Percentiles rank a stretch among this genome's conserved stretches.
Evolutionary conservation across 2,113 vertebrate genomes (phyloP).

Genomic region (Zeus faber): DNA sequence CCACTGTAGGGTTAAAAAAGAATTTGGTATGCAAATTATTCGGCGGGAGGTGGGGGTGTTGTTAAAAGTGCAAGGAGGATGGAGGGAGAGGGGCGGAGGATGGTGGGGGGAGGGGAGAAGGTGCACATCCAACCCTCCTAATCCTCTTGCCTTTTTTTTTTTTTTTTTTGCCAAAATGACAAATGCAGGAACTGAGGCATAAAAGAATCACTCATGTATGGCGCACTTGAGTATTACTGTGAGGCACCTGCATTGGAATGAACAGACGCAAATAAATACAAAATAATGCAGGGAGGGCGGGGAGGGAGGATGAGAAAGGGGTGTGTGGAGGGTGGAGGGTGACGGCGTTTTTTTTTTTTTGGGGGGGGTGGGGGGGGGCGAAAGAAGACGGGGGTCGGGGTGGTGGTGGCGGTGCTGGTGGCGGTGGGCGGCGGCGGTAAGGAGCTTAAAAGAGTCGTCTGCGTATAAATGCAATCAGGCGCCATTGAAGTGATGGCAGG

Average conservation of each 20-base stretch:
- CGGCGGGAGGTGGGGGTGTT: constrained; percentile 70
- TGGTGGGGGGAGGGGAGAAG: constrained; percentile 21
- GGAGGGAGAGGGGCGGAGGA: background rate
- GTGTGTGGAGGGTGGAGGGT: too few species aligned
- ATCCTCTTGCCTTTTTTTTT: constrained; percentile 68
- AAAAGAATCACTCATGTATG: constrained; percentile 96
- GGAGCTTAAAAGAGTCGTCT: constrained; percentile 96
- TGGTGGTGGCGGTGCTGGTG: background rate
- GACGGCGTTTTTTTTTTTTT: too few species aligned
- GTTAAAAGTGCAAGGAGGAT: constrained; percentile 53
- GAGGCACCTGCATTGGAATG: constrained; percentile 98
- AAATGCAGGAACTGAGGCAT: constrained; percentile 77
- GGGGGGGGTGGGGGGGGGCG: background rate
- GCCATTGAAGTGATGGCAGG: constrained; percentile 97
- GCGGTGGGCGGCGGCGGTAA: constrained; percentile 76
- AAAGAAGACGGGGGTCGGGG: constrained; percentile 13
- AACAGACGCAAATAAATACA: constrained; percentile 84
- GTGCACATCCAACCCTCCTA: constrained; percentile 70
- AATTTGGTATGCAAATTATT: constrained; percentile 77
- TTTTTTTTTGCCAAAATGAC: constrained; percentile 56
- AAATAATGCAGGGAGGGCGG: constrained; percentile 68
- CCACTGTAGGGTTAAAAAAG: constrained; percentile 65
- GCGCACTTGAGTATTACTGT: constrained; percentile 85
- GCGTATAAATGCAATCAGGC: constrained; percentile 96
- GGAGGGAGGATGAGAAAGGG: constrained; percentile 40